Percentiles rank a stretch among this genome's conserved stretches.
Conservation (phyloP, 92 coral and sea anemone species). For the Epizoanthus scotinus region DNA sequence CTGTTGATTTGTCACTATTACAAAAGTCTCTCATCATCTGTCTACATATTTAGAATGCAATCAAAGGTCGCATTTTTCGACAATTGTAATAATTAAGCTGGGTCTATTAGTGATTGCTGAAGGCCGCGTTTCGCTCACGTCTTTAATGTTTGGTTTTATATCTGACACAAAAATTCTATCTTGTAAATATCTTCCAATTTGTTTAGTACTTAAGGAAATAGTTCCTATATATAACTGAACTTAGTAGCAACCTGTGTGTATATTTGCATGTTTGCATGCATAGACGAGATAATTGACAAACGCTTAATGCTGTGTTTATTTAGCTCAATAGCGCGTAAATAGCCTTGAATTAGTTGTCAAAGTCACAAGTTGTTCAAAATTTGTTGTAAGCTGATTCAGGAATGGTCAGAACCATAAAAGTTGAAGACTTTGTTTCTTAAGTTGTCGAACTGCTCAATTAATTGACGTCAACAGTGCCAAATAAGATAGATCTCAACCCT, state of each 20-base stretch:
- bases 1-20: slow-evolving; percentile 1
- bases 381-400: no score
- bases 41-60: background rate
- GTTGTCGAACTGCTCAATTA: background rate
- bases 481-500: background rate
- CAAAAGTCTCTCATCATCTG: background rate
- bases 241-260: no score
- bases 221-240: no score
- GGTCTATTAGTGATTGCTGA: background rate
- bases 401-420: no score
- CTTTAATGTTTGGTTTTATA: no score
- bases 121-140: no score
- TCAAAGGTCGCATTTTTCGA: background rate
- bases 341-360: no score
- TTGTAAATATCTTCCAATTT: background rate
- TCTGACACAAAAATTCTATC: background rate
- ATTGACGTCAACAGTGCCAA: background rate
- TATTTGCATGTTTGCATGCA: no score
- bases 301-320: no score
- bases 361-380: no score
- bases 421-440: background rate
- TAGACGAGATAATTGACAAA: no score
- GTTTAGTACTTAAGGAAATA: background rate
- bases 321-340: no score
- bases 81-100: background rate